Evolutionary conservation across 2,797 vertebrate genomes (phyloP).

Genomic region (Xenopus petersii): DNA sequence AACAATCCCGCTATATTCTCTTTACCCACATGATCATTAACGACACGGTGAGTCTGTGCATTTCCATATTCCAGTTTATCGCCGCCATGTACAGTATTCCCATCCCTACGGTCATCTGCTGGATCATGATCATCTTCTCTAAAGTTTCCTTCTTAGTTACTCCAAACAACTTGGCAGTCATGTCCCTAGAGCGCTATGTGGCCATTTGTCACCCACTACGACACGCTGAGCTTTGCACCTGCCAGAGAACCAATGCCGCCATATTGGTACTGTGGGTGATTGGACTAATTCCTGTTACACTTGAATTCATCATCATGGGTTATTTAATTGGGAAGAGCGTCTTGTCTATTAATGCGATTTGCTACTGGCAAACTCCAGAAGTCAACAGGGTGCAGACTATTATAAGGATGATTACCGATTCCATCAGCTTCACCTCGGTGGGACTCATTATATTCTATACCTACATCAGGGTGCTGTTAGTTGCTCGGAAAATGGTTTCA

Average conservation of each 20-base stretch:
- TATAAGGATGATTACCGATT: conserved; percentile 49
- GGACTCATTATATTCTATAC: conserved; percentile 65
- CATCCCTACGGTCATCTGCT: conserved; percentile 57
- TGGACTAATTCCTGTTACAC: not conserved
- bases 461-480: conserved; percentile 67
- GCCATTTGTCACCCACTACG: conserved; percentile 69
- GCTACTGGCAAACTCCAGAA: not conserved
- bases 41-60: conserved; percentile 65
- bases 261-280: conserved; percentile 20
- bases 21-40: conserved; percentile 71
- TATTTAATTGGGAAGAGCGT: not conserved
- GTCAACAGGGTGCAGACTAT: not conserved
- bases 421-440: conserved; percentile 45
- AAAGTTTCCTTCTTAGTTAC: conserved; percentile 65
- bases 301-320: not conserved
- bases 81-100: conserved; percentile 56
- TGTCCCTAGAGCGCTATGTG: conserved; percentile 74
- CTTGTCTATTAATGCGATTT: not conserved
- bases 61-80: conserved; percentile 60
- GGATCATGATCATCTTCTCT: conserved; percentile 62
- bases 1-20: conserved; percentile 67
- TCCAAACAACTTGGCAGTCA: conserved; percentile 67
- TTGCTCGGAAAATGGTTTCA: conserved; percentile 64
- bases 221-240: conserved; percentile 60
- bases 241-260: conserved; percentile 67